Base-by-base conservation (phyloP, 2,888 invertebrate genomes). In the Dichetophora obliterata region DNA sequence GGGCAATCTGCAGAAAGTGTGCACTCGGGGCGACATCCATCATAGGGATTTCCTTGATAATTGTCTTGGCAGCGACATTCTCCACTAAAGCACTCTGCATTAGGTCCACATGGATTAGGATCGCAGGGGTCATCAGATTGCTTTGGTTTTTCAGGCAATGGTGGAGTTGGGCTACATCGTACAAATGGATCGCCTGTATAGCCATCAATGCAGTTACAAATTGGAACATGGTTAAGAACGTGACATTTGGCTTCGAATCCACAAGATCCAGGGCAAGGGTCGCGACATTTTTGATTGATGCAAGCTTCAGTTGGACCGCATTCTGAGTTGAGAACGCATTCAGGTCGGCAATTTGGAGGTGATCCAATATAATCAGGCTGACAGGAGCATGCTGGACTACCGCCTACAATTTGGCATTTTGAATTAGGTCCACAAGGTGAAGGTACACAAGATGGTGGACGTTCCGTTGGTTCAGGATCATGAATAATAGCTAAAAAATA, bases 391-490 rank as follows among this genome's bases (percentile, higher is more conserved):
- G 93, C 94, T 76, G 93, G 95, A 83, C 91, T 93, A 81, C 93
- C 94, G 50, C 92, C 92, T 80, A 93, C 90, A 79, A 95, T 91
- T 86, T 94, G 94, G 84, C 96, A 96, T 78, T 94, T 92, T 0
- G 96, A 94, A 87, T 96, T 94, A 1, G 95, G 94, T 24, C 96
- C 96, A 85, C 96, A 96, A 0, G 96, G 95, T 27, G 95, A 95
- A 69, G 96, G 95, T 37, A 91, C 91, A 86, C 96, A 96, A 24
- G 94, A 94, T 79, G 94, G 94, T 80, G 93, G 93, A 77, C 92
- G 90, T 85, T 92, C 93, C 0, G 94, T 93, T 72, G 90, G 87
- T 75, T 84, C 80, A 0, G 83, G 82, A 11, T 84, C 86, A 59
- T 82, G 79, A 5, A 83, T 82, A 69, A 84, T 82, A 34, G 82